These are phyloP conservation scores for Eupithecia subumbrata DNA, from an alignment of 2,888 invertebrate species.

Conservation along the genomic window DNA sequence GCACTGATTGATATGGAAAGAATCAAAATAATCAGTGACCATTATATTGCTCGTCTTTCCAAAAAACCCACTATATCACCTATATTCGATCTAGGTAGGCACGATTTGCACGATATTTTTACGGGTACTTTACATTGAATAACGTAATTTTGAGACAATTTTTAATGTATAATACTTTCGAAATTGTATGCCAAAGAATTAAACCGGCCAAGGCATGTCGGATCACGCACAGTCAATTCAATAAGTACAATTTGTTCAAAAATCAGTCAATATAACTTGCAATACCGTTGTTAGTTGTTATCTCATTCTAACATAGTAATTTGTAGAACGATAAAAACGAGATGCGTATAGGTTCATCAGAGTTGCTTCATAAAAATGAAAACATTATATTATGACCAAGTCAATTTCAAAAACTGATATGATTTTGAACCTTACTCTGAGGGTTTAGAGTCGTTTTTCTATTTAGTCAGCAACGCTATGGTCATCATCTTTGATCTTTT, in stretches of 20 bases:
- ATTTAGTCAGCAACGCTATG: not conserved
- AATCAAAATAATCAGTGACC: not conserved
- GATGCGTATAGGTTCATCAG: not conserved
- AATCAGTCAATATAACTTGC: not conserved
- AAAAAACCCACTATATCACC: too few species aligned
- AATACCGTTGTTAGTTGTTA: not conserved
- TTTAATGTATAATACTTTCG: not conserved
- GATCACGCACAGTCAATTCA: not conserved
- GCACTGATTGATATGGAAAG: not conserved
- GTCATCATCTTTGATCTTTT: not conserved
- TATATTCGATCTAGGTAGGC: too few species aligned
- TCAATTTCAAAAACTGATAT: slow-evolving; percentile 21
- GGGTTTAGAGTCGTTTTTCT: not conserved
- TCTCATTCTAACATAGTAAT: not conserved
- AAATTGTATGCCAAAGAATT: not conserved
- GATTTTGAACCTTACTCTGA: slow-evolving; percentile 15
- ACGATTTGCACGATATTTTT: not conserved
- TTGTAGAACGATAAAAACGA: slow-evolving; percentile 1
- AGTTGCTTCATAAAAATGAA: not conserved
- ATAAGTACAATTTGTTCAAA: not conserved
- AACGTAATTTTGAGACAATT: not conserved
- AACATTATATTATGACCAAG: not conserved
- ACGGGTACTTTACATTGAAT: not conserved
- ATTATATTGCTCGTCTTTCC: not conserved
- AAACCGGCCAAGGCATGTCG: not conserved